phyloP scores from a whole-genome alignment of 2,888 invertebrate genomes.

The Autographa pulchrina region DNA sequence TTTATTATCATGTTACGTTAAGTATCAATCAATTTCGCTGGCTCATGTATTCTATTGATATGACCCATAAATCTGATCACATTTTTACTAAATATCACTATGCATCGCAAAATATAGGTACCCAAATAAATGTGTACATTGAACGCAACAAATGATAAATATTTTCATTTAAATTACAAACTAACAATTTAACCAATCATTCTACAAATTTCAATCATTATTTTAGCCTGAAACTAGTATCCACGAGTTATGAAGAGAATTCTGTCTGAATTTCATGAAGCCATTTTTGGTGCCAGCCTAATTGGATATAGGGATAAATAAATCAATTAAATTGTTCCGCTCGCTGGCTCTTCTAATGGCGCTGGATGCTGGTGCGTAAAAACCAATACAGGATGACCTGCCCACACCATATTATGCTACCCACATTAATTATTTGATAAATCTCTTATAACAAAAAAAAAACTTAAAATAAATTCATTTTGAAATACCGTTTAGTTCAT shows the following conservation, averaged over 20 bases:
- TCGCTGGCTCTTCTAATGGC: conserved; percentile 76
- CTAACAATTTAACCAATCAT: background rate
- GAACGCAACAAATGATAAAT: no score
- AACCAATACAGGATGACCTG: conserved; percentile 62
- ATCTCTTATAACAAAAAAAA: no score
- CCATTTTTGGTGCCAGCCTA: conserved; percentile 70
- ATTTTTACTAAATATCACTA: conserved; percentile 13
- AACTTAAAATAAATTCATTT: background rate
- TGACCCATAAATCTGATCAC: background rate
- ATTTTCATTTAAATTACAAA: no score
- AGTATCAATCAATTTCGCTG: background rate
- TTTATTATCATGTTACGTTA: background rate
- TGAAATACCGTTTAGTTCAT: background rate
- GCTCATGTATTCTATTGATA: background rate
- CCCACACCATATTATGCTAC: conserved; percentile 19
- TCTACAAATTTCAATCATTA: conserved; percentile 34
- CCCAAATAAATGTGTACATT: no score
- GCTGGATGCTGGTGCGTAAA: conserved; percentile 66
- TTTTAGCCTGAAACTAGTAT: conserved; percentile 30
- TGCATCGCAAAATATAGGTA: no score
- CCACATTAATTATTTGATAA: conserved; percentile 33
- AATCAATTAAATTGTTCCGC: conserved; percentile 86
- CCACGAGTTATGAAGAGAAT: conserved; percentile 32
- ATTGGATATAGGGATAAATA: conserved; percentile 80
- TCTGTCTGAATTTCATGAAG: conserved; percentile 57